Percentiles rank a stretch among this genome's conserved stretches.
phyloP scores from a whole-genome alignment of 2,888 invertebrate genomes.

The Diogma glabrata region DNA sequence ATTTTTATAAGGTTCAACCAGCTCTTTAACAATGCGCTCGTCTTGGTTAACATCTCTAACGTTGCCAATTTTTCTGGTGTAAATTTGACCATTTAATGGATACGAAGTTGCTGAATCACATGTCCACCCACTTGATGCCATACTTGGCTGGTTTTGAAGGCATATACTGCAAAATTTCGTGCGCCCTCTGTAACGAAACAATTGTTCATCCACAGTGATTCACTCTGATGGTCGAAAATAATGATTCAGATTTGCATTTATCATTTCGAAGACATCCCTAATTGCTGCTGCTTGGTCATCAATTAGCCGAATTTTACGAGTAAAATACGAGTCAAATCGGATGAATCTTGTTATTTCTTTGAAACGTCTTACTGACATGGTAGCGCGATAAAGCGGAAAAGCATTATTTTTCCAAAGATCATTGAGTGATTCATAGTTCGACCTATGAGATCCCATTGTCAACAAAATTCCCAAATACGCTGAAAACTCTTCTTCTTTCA shows the following conservation, averaged over 20 bases:
- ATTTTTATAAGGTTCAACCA: background rate
- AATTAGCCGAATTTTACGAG: background rate
- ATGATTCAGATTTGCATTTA: too few relatives aligned
- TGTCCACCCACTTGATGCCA: constrained; percentile 24
- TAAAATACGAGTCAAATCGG: background rate
- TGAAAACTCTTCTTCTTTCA: background rate
- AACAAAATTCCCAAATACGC: background rate
- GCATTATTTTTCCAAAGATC: background rate
- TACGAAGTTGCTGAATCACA: constrained; percentile 22
- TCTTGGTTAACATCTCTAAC: too few relatives aligned
- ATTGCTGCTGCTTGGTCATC: background rate
- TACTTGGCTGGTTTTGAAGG: constrained; percentile 23
- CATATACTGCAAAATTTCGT: constrained; percentile 22
- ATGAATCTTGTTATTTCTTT: background rate
- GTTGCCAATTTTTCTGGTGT: constrained; percentile 23
- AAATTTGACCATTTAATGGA: constrained; percentile 20
- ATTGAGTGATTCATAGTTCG: background rate
- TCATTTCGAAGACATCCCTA: background rate
- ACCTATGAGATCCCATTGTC: background rate
- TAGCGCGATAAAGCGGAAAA: constrained; percentile 1
- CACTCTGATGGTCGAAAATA: background rate
- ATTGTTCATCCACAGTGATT: background rate
- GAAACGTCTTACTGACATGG: background rate
- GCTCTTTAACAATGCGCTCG: constrained; percentile 23
- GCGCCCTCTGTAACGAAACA: background rate